These are phyloP conservation scores for Rotaria socialis DNA, from an alignment of 2,888 invertebrate genomes.

Conservation along the genomic window DNA sequence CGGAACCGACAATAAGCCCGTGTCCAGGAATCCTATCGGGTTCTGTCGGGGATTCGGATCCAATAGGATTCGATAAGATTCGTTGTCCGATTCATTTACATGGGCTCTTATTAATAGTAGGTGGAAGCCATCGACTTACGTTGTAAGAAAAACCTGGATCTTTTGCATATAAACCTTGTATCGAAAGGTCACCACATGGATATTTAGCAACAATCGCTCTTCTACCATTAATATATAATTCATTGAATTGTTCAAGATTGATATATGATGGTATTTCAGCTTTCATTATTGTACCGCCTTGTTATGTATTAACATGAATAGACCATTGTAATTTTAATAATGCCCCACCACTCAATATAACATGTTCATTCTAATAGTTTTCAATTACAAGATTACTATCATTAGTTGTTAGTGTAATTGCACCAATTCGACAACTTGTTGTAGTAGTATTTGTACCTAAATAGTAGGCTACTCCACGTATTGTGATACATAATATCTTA, in stretches of 20 bases:
- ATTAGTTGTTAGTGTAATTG: neutral
- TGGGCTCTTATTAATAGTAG: neutral
- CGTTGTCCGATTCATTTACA: no score
- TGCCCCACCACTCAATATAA: constrained; percentile 5
- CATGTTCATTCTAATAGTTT: constrained; percentile 19
- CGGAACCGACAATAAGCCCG: no score
- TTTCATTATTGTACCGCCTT: neutral
- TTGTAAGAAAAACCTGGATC: neutral
- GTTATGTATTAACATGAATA: neutral
- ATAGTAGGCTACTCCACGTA: constrained; percentile 10
- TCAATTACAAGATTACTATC: constrained; percentile 11
- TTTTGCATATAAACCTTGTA: neutral
- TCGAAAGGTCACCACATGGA: constrained; percentile 14
- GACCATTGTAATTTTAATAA: neutral
- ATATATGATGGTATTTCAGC: neutral
- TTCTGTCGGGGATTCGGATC: no score
- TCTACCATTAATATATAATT: neutral
- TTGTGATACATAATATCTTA: neutral
- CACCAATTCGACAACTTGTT: neutral
- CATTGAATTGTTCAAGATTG: constrained; percentile 3
- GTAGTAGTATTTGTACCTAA: neutral
- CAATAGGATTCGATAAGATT: no score
- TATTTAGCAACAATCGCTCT: constrained; percentile 22
- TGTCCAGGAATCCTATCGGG: no score
- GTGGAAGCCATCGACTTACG: neutral